Conservation (phyloP, 2,888 invertebrate species). For the Clistopyga incitator region DNA sequence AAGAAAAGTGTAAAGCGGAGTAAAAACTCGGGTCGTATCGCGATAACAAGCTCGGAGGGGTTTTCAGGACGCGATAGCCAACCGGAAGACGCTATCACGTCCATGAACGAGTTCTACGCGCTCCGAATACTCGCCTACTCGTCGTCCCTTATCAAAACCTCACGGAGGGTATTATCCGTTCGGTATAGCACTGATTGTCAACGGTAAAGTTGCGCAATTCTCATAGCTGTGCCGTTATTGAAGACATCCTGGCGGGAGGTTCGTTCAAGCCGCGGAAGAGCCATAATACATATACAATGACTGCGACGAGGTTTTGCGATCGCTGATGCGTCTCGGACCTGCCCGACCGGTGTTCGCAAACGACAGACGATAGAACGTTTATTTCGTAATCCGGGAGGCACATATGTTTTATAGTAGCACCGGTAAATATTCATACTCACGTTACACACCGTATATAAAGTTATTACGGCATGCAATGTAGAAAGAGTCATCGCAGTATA, state of each 20-base stretch:
- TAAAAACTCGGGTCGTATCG: conserved; percentile 44
- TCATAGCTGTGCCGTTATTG: conserved; percentile 63
- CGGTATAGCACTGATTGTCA: conserved; percentile 6
- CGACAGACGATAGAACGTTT: conserved; percentile 52
- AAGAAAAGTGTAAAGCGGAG: conserved; percentile 28
- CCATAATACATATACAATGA: conserved; percentile 54
- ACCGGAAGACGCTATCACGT: conserved; percentile 75
- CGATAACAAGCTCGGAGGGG: conserved; percentile 26
- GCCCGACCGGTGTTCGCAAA: conserved; percentile 30
- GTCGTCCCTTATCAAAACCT: conserved; percentile 21
- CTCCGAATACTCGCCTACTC: conserved; percentile 37
- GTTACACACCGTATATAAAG: conserved; percentile 34
- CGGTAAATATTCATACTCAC: conserved; percentile 64
- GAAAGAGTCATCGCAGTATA: not conserved
- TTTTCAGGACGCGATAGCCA: conserved; percentile 67
- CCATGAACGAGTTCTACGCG: conserved; percentile 20
- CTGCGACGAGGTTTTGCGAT: conserved; percentile 7
- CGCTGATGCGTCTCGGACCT: conserved; percentile 33
- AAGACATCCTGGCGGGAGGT: conserved; percentile 57
- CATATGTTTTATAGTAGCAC: conserved; percentile 47
- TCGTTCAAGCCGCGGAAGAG: conserved; percentile 65
- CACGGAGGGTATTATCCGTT: not conserved
- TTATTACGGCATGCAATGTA: not conserved
- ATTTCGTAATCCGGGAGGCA: conserved; percentile 68
- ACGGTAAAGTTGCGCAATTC: conserved; percentile 65